phyloP scores from a whole-genome alignment of 2,113 vertebrate species.

The Helogale parvula region DNA sequence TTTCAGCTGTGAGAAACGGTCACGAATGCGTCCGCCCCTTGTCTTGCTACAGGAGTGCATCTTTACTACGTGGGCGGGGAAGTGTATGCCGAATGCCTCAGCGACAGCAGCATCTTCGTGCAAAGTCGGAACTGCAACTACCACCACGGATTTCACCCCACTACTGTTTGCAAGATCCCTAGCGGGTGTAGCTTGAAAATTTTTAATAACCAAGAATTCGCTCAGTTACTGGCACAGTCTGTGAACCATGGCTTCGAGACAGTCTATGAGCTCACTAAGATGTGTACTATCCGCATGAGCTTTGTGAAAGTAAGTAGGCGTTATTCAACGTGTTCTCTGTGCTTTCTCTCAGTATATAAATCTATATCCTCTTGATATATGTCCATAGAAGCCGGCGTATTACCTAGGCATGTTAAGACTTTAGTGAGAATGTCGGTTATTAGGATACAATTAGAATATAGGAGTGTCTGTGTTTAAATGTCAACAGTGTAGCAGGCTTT shows the following conservation, averaged over 20 bases:
- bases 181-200: constrained; percentile 99
- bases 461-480: not conserved
- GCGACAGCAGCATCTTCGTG: constrained; percentile 99
- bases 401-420: not conserved
- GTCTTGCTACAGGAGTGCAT: constrained; percentile 90
- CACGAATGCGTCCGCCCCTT: accelerated
- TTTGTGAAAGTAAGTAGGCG: constrained; percentile 93
- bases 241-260: constrained; percentile 99
- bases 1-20: not conserved
- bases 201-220: constrained; percentile 99
- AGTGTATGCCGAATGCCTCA: constrained; percentile 98
- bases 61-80: constrained; percentile 98
- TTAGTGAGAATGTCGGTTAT: not conserved
- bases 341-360: accelerated
- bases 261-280: constrained; percentile 99
- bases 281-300: constrained; percentile 99
- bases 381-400: not conserved
- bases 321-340: accelerated
- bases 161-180: constrained; percentile 99
- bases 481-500: not conserved
- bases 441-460: not conserved
- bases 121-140: constrained; percentile 99
- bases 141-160: constrained; percentile 98
- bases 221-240: constrained; percentile 96
- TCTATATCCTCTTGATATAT: not conserved